Conservation (phyloP, 2,797 vertebrate species). For the Smutsia temminckii region DNA sequence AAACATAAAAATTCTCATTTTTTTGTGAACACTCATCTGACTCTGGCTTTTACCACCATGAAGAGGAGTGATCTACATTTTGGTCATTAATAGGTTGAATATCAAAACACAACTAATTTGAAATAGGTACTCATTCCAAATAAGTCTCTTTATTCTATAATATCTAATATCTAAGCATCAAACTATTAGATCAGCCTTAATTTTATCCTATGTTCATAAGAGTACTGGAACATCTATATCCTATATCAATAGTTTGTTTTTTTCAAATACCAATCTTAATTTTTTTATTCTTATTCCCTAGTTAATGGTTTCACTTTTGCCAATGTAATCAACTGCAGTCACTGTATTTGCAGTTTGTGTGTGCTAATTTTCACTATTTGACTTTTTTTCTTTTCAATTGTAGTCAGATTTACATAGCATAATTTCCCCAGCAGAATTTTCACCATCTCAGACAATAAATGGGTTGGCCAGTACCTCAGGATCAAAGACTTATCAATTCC, state of each 20-base stretch:
- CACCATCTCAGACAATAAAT: background rate
- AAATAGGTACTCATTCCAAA: background rate
- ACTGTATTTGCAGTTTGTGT: fast-evolving
- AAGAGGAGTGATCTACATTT: background rate
- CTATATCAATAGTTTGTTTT: background rate
- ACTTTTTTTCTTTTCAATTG: background rate
- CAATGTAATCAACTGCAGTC: background rate
- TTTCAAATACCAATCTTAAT: background rate
- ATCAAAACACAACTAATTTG: background rate
- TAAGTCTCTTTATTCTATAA: background rate
- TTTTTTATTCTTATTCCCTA: background rate
- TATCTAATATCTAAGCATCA: background rate
- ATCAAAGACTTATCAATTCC: background rate
- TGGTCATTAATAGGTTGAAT: background rate
- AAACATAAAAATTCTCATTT: background rate
- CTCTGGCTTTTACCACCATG: background rate
- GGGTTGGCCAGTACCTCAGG: background rate
- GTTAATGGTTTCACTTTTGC: background rate
- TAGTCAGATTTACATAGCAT: background rate
- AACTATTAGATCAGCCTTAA: background rate
- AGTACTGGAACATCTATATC: background rate
- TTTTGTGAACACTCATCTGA: background rate
- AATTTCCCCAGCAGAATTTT: background rate
- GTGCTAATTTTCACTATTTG: background rate
- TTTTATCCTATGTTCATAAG: background rate